Evolutionary conservation across 2,888 invertebrate genomes (phyloP), one percentile per base, ranked within the genome.

Genomic region (Heliconius erato): DNA sequence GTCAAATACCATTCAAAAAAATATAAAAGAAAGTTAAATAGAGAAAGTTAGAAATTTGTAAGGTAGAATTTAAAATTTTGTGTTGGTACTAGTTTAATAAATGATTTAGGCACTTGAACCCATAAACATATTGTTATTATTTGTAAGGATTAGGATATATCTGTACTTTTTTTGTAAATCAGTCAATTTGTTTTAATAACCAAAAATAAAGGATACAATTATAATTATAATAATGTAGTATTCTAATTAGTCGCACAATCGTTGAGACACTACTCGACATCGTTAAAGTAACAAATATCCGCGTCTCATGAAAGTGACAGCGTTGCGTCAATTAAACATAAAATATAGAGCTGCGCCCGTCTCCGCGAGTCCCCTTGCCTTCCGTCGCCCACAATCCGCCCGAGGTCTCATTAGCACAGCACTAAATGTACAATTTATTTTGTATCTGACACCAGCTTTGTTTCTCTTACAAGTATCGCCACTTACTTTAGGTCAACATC

Each of bases 241-340:
- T 40, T 74, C 65, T 72, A 82, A 82, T 80, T 82, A 82, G 77
- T 72, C 67, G 19, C 74, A 80, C 82, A 82, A 78, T 77, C 68
- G 71, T 54, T 63, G 67, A 44, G 76, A 79, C 81, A 83, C 77
- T 49, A 59, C 81, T 77, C 72, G 69, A 4, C 78, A 67, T 82
- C 80, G 74, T 89, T 90, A 87, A 88, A 91, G 91, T 91, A 92
- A 90, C 89, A 92, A 94, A 93, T 94, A 93, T 91, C 91, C 89
- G 91, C 91, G 91, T 92, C 94, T 95, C 94, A 94, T 95, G 95
- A 95, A 78, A 91, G 92, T 93, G 95, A 94, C 94, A 93, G 94
- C 94, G 92, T 94, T 90, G 94, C 94, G 94, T 95, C 95, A 95
- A 95, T 95, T 95, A 95, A 94, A 94, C 93, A 92, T 94, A 93